Evolutionary conservation across 2,888 invertebrate species (phyloP), one percentile per base, ranked within the genome.

Genomic region (Harpalus rufipes): DNA sequence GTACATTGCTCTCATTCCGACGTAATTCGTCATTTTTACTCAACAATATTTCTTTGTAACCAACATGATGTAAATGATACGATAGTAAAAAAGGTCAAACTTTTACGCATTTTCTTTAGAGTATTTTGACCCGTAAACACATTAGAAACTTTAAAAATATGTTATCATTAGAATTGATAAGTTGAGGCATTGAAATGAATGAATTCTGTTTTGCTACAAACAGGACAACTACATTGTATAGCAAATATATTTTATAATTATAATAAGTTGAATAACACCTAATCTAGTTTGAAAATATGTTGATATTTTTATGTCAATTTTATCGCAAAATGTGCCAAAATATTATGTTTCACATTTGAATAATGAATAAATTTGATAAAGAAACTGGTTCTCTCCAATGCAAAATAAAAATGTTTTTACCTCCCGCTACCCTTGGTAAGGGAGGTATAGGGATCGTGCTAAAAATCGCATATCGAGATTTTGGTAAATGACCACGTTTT

Each of bases 141-240:
- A 74, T 74, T 74, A 41, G 51, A 74, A 74, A 74, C 51, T 74
- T 44, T 16, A 72, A 51, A 74, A 74, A 51, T 74, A 74, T 51
- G 39, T 56, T 51, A 44, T 44, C 41, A 72, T 44, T 72, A 72
- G 25, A 72, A 72, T 63, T 63, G 72, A 72, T 72, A 72, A 72
- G 72, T 32, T 25, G 4, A 4, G 18, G 25, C 16, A 63, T 63
- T 63, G 18, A 21, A 63, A 63, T 63, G 63, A 63, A 63, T 63
- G 63, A 63, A 63, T 63, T 63, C 25, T 63, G 21, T 16, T 59
- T 59, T 21, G 25, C 44, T 51, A 10, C 12, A 10, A 51, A 51
- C 44, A 5, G 44, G 10, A 12, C 44, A 51, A 51, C 5, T 10
- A 63, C 12, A 63, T n/a, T n/a, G 8, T 63, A 7, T 63, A 2